Evolutionary conservation across 53 echinoderm and acorn worm species (phyloP).

Genomic region (Holothuria scabra): DNA sequence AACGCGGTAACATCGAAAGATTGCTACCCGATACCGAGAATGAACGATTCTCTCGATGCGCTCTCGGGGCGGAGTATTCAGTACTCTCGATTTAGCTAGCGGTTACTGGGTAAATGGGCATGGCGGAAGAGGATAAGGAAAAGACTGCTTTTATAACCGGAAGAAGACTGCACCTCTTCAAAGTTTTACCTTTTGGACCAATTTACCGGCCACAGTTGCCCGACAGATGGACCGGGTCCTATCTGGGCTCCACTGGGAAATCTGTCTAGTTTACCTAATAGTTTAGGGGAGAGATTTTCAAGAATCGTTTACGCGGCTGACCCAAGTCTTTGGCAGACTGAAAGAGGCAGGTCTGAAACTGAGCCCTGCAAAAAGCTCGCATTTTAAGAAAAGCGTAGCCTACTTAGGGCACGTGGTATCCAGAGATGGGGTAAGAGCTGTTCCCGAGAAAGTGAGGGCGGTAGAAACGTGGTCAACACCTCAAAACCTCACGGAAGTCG

Average conservation of each 20-base stretch:
- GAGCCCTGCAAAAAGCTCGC: constrained; percentile 54
- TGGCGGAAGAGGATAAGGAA: constrained; percentile 51
- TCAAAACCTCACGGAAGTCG: constrained; percentile 41
- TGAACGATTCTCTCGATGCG: constrained; percentile 55
- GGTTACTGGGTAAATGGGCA: constrained; percentile 42
- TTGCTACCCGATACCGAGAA: constrained; percentile 53
- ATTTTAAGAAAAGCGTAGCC: constrained; percentile 42
- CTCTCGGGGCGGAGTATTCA: constrained; percentile 36
- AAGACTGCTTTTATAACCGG: constrained; percentile 50
- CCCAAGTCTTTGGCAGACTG: constrained; percentile 23
- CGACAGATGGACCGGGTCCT: constrained; percentile 47
- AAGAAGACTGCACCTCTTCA: constrained; percentile 30
- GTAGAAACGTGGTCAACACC: constrained; percentile 46
- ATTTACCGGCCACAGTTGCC: constrained; percentile 44
- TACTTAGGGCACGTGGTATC: constrained; percentile 56
- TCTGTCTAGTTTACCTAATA: constrained; percentile 48
- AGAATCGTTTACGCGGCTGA: constrained; percentile 9
- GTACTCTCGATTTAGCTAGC: constrained; percentile 25
- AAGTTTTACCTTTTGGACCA: constrained; percentile 50
- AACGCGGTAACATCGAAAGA: constrained; percentile 19
- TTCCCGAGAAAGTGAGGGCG: constrained; percentile 39
- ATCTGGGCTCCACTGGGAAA: constrained; percentile 46
- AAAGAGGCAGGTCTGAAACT: constrained; percentile 51
- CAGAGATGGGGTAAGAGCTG: constrained; percentile 7
- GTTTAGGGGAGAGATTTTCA: constrained; percentile 50